phyloP scores from a whole-genome alignment of 2,113 vertebrate genomes.

The Cranoglanis bouderius region DNA sequence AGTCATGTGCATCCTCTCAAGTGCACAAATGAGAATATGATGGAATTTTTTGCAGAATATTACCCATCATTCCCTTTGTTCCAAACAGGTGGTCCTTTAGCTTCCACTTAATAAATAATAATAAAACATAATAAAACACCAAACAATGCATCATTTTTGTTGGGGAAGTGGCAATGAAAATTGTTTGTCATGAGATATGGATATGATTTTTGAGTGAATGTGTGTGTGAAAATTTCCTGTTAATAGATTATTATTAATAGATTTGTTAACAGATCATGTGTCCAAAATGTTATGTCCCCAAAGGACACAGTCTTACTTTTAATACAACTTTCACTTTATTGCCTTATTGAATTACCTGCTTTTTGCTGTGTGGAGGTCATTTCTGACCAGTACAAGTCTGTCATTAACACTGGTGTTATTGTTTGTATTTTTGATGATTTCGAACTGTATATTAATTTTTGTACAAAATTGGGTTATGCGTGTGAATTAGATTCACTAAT shows the following conservation, averaged over 20 bases:
- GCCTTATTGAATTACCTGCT: background rate
- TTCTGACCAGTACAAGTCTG: background rate
- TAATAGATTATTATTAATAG: background rate
- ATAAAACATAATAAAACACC: background rate
- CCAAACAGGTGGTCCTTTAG: background rate
- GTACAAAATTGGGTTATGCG: background rate
- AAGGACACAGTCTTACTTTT: background rate
- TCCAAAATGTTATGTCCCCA: background rate
- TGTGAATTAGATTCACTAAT: conserved; percentile 6
- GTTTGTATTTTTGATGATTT: conserved; percentile 5
- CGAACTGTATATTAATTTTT: background rate
- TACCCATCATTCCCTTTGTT: background rate
- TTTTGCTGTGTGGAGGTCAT: background rate
- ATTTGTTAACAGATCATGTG: background rate
- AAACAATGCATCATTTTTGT: background rate
- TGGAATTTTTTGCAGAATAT: background rate
- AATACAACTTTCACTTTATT: background rate
- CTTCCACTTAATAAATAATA: background rate
- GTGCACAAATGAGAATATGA: background rate
- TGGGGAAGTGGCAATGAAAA: background rate
- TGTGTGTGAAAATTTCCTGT: background rate
- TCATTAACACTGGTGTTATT: background rate
- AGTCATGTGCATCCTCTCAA: background rate
- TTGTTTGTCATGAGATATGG: background rate
- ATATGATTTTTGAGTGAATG: background rate